Conservation (phyloP, 2,888 invertebrate species). For the Toxonevra muliebris region DNA sequence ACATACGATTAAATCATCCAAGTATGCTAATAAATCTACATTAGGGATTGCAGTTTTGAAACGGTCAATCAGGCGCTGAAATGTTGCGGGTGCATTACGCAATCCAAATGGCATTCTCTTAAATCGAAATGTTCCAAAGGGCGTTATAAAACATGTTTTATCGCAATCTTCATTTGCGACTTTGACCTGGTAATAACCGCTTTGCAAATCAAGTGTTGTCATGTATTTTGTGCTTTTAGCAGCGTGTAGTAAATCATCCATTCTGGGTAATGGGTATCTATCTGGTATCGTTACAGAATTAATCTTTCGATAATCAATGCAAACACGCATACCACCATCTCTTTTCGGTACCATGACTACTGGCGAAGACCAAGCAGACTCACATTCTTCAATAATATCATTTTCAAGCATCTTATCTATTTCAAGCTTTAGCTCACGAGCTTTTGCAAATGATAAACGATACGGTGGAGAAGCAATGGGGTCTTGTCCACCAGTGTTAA, state of each 20-base stretch:
- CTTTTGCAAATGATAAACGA: conserved; percentile 2
- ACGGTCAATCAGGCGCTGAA: conserved; percentile 9
- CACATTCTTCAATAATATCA: conserved; percentile 57
- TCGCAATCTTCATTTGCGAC: no score
- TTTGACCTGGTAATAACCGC: no score
- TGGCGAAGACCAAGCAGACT: conserved; percentile 56
- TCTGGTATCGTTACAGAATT: conserved; percentile 9
- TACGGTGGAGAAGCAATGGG: conserved; percentile 50
- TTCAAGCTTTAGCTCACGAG: conserved; percentile 1
- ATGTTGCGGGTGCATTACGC: conserved; percentile 25
- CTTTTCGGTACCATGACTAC: conserved; percentile 11
- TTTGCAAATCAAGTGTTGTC: conserved; percentile 16
- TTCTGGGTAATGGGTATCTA: no score
- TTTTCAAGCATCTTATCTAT: conserved; percentile 46
- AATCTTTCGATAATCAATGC: no score
- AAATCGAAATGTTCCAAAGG: no score
- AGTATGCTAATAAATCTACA: background rate
- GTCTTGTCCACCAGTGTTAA: conserved; percentile 49
- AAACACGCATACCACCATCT: no score
- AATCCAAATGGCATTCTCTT: no score
- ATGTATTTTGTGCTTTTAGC: conserved; percentile 26
- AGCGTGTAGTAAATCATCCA: no score
- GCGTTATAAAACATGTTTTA: no score
- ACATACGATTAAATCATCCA: conserved; percentile 1
- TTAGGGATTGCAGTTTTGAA: no score